Evolutionary conservation across 1,140 invertebrate genomes (phyloP).

Genomic region (Drosophila tristis): DNA sequence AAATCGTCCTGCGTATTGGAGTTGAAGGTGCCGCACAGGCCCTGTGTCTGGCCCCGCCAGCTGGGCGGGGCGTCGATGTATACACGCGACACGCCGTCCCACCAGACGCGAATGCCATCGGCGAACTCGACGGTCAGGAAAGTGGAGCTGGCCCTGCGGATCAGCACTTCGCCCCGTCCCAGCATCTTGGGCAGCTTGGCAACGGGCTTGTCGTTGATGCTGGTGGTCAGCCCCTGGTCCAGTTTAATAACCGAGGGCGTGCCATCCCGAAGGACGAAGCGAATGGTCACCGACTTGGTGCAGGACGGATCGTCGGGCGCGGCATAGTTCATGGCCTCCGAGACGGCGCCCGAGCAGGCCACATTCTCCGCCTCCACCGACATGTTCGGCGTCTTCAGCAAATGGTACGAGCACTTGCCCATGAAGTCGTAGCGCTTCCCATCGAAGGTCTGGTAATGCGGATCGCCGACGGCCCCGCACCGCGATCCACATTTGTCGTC

Average conservation of each 20-base stretch:
- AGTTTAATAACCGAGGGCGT: conserved; percentile 86
- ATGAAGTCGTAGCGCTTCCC: conserved; percentile 94
- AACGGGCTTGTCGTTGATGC: conserved; percentile 90
- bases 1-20: conserved; percentile 95
- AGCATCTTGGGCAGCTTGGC: conserved; percentile 87
- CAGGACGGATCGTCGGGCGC: conserved; percentile 89
- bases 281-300: conserved; percentile 91
- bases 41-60: conserved; percentile 89
- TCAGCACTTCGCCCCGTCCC: conserved; percentile 85
- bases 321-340: conserved; percentile 88
- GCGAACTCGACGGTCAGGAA: conserved; percentile 89
- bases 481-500: conserved; percentile 89
- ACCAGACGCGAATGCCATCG: conserved; percentile 92
- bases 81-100: conserved; percentile 92
- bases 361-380: conserved; percentile 93
- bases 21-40: conserved; percentile 95
- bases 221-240: conserved; percentile 89
- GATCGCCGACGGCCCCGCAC: conserved; percentile 93
- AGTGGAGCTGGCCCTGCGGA: conserved; percentile 90
- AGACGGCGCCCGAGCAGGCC: conserved; percentile 91
- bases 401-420: conserved; percentile 94
- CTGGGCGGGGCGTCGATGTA: conserved; percentile 92
- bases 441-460: conserved; percentile 96
- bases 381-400: conserved; percentile 88
- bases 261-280: conserved; percentile 84